Conservation (phyloP, 2,888 invertebrate genomes). For the Nomada ruficornis region DNA sequence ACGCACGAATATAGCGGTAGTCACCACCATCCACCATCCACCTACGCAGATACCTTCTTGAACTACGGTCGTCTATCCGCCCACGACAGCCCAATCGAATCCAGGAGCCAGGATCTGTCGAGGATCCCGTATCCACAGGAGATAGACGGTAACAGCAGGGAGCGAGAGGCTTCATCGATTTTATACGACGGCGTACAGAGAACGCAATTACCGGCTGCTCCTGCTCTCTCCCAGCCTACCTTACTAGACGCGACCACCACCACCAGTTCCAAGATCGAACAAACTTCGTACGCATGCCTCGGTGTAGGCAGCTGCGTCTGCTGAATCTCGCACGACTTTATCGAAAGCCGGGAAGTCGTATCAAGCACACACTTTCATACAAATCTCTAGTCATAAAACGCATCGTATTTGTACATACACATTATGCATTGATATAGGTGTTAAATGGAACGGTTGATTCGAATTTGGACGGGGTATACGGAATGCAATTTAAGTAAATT, state of each 20-base stretch:
- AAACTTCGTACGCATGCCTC: slow-evolving; percentile 78
- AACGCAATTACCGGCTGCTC: slow-evolving; percentile 72
- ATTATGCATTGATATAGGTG: slow-evolving; percentile 5
- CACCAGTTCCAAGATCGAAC: slow-evolving; percentile 79
- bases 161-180: slow-evolving; percentile 67
- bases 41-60: slow-evolving; percentile 79
- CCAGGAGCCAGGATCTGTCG: slow-evolving; percentile 74
- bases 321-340: slow-evolving; percentile 62
- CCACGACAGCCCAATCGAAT: slow-evolving; percentile 74
- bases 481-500: slow-evolving; percentile 3
- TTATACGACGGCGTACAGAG: slow-evolving; percentile 67
- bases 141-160: slow-evolving; percentile 67
- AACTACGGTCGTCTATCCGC: slow-evolving; percentile 80
- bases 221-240: slow-evolving; percentile 70
- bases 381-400: slow-evolving; percentile 23
- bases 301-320: slow-evolving; percentile 81
- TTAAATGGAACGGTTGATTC: slow-evolving; percentile 20
- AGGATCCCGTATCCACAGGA: slow-evolving; percentile 68
- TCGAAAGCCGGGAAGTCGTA: slow-evolving; percentile 1
- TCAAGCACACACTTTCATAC: background rate
- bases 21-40: slow-evolving; percentile 73
- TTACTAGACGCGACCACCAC: slow-evolving; percentile 72
- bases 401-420: slow-evolving; percentile 5
- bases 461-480: background rate
- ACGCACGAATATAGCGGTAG: slow-evolving; percentile 76